Percentiles rank a stretch among this genome's conserved stretches.
Conservation (phyloP, 64 coral and sea anemone species). For the Dendronephthya gigantea region DNA sequence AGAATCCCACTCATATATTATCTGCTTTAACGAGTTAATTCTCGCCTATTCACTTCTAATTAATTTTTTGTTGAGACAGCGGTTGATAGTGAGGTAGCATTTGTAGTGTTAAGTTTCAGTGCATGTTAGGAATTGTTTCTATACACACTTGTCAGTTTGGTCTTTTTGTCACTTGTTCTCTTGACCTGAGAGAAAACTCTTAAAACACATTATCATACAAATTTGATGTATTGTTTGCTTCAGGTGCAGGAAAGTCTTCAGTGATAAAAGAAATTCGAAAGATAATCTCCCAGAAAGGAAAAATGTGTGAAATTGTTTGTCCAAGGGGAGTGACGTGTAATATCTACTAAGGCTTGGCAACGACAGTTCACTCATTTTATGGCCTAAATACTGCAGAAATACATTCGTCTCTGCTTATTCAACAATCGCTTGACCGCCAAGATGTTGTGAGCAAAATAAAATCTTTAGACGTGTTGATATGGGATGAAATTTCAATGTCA, state of each 20-base stretch:
- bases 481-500: constrained; percentile 26
- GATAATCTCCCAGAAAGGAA: not conserved
- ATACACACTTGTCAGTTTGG: too few species aligned
- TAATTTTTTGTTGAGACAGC: too few species aligned
- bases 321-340: constrained; percentile 22
- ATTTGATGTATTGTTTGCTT: too few species aligned
- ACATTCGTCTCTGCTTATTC: not conserved
- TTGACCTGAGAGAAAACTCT: too few species aligned
- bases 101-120: too few species aligned
- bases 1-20: too few species aligned
- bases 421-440: not conserved
- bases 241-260: constrained; percentile 23
- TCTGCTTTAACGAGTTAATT: too few species aligned
- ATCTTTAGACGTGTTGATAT: constrained; percentile 4
- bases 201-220: too few species aligned
- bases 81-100: too few species aligned
- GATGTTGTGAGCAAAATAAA: not conserved
- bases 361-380: constrained; percentile 20
- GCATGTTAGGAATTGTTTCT: too few species aligned
- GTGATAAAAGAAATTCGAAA: constrained; percentile 20
- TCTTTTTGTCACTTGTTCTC: too few species aligned
- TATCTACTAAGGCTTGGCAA: constrained; percentile 8
- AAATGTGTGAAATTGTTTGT: constrained; percentile 4
- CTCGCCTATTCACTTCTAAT: too few species aligned
- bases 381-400: constrained; percentile 26